These are phyloP conservation scores for Dromius quadrimaculatus DNA, from an alignment of 2,888 invertebrate species.

Conservation along the genomic window DNA sequence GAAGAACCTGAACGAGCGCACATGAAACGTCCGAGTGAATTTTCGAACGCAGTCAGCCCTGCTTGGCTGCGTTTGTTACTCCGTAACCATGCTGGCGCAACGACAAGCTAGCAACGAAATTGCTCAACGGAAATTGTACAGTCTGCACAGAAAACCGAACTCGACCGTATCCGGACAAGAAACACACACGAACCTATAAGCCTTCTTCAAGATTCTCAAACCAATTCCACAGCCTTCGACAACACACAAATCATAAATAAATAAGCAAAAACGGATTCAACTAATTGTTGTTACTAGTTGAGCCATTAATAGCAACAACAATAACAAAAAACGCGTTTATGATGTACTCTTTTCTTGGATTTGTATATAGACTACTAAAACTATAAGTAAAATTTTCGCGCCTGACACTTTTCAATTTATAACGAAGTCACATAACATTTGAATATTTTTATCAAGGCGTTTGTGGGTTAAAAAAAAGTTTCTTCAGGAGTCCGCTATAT, in stretches of 20 bases:
- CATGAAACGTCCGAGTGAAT: conserved; percentile 37
- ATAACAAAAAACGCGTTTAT: too few relatives aligned
- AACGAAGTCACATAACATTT: background rate
- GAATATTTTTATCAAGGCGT: background rate
- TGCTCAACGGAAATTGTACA: conserved; percentile 63
- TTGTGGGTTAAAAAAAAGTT: background rate
- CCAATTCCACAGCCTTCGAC: background rate
- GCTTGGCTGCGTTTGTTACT: conserved; percentile 37
- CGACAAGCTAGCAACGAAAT: conserved; percentile 59
- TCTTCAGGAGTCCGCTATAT: too few relatives aligned
- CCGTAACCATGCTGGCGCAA: conserved; percentile 46
- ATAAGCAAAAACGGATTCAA: too few relatives aligned
- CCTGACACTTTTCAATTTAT: too few relatives aligned
- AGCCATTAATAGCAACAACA: too few relatives aligned
- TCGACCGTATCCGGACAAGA: conserved; percentile 43
- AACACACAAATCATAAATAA: background rate
- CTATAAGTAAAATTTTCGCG: too few relatives aligned
- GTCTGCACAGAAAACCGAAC: conserved; percentile 55
- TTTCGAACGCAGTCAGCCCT: conserved; percentile 35
- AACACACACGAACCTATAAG: conserved; percentile 13
- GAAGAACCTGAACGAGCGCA: conserved; percentile 30
- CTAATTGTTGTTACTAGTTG: too few relatives aligned
- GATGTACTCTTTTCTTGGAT: too few relatives aligned
- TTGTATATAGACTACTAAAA: too few relatives aligned
- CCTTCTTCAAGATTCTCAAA: background rate